A percentile compares a stretch with the other conserved stretches of the same genome.
phyloP scores from a whole-genome alignment of 2,797 vertebrate species.

The Orientallactaga sibirica region DNA sequence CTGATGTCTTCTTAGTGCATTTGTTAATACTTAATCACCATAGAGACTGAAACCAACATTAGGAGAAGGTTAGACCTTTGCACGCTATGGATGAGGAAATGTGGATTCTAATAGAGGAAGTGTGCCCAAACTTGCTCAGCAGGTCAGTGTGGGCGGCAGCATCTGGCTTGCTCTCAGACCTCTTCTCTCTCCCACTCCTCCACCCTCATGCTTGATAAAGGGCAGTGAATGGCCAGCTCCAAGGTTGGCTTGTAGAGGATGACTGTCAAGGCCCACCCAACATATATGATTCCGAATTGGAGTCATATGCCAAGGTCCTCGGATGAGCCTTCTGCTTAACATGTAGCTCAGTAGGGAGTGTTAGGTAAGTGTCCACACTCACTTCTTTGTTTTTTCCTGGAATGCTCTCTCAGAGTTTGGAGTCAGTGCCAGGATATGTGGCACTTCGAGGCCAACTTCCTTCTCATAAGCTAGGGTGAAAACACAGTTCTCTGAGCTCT shows the following conservation, averaged over 20 bases:
- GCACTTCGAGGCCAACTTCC: background rate
- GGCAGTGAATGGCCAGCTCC: background rate
- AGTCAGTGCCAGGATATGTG: too few relatives aligned
- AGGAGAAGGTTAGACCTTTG: background rate
- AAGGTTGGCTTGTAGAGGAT: background rate
- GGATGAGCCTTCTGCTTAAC: background rate
- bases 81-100: background rate
- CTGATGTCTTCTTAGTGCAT: background rate
- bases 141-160: too few relatives aligned
- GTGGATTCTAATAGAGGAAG: background rate
- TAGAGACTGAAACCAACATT: background rate
- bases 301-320: background rate
- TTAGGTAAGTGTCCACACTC: background rate
- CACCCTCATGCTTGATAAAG: accelerated
- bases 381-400: background rate
- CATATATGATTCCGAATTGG: background rate
- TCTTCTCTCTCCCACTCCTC: background rate
- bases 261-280: too few relatives aligned
- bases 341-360: background rate
- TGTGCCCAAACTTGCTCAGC: background rate
- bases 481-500: background rate
- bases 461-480: background rate
- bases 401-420: background rate
- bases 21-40: background rate
- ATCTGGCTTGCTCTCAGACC: background rate